Base-by-base conservation (phyloP, 1,140 invertebrate genomes). In the Portunus trituberculatus region DNA sequence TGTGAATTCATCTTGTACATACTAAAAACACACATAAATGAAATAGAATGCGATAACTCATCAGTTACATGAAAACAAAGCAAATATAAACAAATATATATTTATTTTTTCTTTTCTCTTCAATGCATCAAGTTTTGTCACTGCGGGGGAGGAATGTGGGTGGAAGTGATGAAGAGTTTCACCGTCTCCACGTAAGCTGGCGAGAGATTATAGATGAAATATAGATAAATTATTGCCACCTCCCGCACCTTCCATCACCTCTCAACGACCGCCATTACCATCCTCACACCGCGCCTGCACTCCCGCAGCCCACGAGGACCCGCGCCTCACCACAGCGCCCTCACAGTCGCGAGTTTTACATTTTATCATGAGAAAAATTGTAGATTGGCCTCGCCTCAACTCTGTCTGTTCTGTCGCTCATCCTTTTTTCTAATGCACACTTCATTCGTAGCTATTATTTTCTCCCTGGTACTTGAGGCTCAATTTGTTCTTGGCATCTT, bases 141-240 rank as follows among this genome's bases (percentile, higher is more conserved):
- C 12, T n/a, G 7, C 12, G 20, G 6, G 25, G 20, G 67, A n/a
- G n/a, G 67, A 76, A 76, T n/a, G 16, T 76, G 16, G 20, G 16
- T 25, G 6, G n/a, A n/a, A 20, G 67, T n/a, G 67, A 76, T 76
- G 67, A 76, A 12, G 67, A 76, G 67, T n/a, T 76, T 76, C 67
- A 16, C 52, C n/a, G 67, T 76, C 67, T 76, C 20, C 67, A 76
- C 12, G 67, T 76, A 76, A 76, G 67, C 67, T 76, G 67, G 67
- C 67, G 25, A 76, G n/a, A 76, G 67, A 76, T 76, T 76, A n/a
- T 76, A 76, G 84, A 87, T 87, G 39, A 87, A 87, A 87, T 87
- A 87, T 87, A 32, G 84, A 87, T 46, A 87, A 87, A 46, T 87
- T 87, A 87, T 46, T 39, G 84, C 31, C 31, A 46, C 39, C 84